Evolutionary conservation across 2,888 invertebrate species (phyloP), one percentile per base, ranked within the genome.

Genomic region (Thymelicus sylvestris): DNA sequence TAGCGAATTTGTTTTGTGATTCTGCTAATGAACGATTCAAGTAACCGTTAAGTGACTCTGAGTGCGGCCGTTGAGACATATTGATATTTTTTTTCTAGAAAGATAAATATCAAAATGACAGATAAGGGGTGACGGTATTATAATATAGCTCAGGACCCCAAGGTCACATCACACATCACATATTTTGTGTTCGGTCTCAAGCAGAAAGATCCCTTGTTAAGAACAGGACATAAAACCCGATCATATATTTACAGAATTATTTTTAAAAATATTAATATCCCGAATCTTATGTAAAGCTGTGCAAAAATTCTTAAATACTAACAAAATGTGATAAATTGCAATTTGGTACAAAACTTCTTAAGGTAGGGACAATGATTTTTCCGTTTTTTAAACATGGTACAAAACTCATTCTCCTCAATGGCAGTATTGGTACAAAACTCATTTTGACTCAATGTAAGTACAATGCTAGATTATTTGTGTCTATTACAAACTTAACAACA

Each of bases 321-420:
- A 39, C 13, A 39, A 60, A 38, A 39, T 38, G 15, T 39, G 39
- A 60, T 41, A 60, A 60, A n/a, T 60, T 38, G 60, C 60, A 39
- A 60, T 55, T 55, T 55, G 55, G 41, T 60, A 60, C 41, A 39
- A 60, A 60, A 60, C 39, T 60, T 39, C 6, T 39, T 24, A 55
- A 0, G 10, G 24, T 55, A 55, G 2, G 24, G 55, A 55, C 19
- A 55, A 55, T n/a, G 24, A 8, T 55, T 24, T n/a, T 15, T 39
- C 48, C 39, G 38, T 64, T 52, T 41, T 7, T 15, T 24, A 60
- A 39, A 55, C 24, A 4, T 6, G 8, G 55, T 55, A 55, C 55
- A 19, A 55, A 52, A 52, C 50, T 19, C 50, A 52, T 52, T 52
- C 7, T 52, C 19, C 50, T 52, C 15, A 12, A n/a, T 52, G 50